These are phyloP conservation scores for Drosophila mettleri DNA, from an alignment of 2,888 invertebrate species.

Conservation along the genomic window DNA sequence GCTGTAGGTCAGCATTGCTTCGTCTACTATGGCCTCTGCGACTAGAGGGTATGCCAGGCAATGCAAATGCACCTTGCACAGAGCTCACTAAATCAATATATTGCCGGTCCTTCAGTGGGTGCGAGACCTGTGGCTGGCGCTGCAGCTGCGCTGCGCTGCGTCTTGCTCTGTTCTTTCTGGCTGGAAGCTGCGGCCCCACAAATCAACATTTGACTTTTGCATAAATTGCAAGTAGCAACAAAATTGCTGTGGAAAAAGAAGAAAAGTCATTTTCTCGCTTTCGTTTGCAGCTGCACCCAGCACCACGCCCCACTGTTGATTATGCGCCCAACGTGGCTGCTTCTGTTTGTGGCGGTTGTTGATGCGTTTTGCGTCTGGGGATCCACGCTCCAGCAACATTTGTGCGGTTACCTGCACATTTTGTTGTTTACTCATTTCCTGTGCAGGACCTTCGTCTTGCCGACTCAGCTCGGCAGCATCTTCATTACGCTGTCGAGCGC, in stretches of 20 bases:
- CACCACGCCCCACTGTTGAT: conserved; percentile 56
- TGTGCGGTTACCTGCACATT: conserved; percentile 46
- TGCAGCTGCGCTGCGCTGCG: neutral
- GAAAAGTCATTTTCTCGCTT: conserved; percentile 73
- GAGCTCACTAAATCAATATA: conserved; percentile 71
- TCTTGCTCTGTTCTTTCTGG: neutral
- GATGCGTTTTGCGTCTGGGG: conserved; percentile 50
- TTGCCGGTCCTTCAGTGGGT: conserved; percentile 26
- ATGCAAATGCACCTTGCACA: conserved; percentile 26
- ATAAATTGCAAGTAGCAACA: conserved; percentile 75
- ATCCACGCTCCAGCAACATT: conserved; percentile 10
- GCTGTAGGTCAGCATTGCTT: neutral
- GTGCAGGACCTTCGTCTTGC: conserved; percentile 9
- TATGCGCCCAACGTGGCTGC: conserved; percentile 32
- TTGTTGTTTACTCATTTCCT: conserved; percentile 44
- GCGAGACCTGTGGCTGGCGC: conserved; percentile 3
- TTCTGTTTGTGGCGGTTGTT: conserved; percentile 36
- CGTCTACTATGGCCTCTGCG: neutral
- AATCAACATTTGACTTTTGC: conserved; percentile 82
- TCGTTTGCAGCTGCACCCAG: conserved; percentile 64
- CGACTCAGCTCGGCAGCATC: conserved; percentile 21
- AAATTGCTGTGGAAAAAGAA: conserved; percentile 40
- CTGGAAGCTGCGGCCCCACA: conserved; percentile 50
- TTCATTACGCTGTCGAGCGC: conserved; percentile 34
- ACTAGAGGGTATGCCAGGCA: conserved; percentile 24